Evolutionary conservation across 2,797 vertebrate species (phyloP), one percentile per base, ranked within the genome.

Genomic region (Thaleichthys pacificus): DNA sequence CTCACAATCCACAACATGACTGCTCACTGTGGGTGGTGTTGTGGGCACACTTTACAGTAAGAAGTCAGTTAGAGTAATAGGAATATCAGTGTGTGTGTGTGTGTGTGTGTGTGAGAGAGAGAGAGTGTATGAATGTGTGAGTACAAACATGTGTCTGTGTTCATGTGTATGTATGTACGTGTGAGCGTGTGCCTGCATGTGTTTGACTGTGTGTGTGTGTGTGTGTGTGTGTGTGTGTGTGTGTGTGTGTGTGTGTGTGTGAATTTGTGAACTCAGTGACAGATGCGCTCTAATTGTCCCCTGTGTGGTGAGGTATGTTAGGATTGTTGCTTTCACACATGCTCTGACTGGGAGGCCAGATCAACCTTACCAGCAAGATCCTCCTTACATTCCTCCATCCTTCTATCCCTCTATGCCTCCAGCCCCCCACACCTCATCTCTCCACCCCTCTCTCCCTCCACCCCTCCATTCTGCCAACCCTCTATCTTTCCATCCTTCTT

Each of bases 281-380:
- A 32, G 21, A 58, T 71, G 38, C n/a, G 24, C 19, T 49, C 28
- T 72, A 38, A 51, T 28, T 68, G 42, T 49, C 42, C 14, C 17
- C 9, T 49, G 21, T 12, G 14, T 54, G 11, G 21, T 49, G 12
- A 51, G 65, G 24, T 67, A 61, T 74, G 24, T 22, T 56, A 32
- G 9, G 47, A 66, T 51, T 73, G 5, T 17, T 67, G 17, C 62
- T 7, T 51, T 26, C 35, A 66, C 21, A 24, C 24, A 51, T 17
- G 30, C 26, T 64, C 58, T 58, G 57, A 72, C 54, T 71, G 69
- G 57, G 28, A 67, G 62, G n/a, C 65, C 73, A 54, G 17, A 69
- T 68, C 61, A 61, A 49, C 12, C 42, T 47, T 47, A 3, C 42
- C 42, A 8, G 74, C 69, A 77, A 68, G 61, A 58, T 58, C 14